Base-by-base conservation (phyloP, 2,113 vertebrate species). In the Hiodon alosoides region DNA sequence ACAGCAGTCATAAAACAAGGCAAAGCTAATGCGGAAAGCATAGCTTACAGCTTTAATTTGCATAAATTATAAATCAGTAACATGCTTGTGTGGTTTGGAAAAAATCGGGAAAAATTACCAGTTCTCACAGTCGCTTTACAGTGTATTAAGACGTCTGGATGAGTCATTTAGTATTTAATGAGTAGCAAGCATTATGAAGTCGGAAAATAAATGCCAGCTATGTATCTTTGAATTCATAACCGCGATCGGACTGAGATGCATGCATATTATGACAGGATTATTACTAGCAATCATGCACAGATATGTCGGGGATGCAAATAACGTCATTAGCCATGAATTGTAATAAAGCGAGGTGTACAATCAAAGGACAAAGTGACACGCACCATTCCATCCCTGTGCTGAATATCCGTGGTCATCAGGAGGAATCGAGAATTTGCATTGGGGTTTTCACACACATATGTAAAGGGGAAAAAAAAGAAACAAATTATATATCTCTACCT, bases 161-260 rank as follows among this genome's bases (percentile, higher is more conserved):
- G 94, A 96, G 92, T 94, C 94, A 94, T 96, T 96, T 95, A 96
- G 93, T 91, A 87, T 94, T 94, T 97, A 97, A 96, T 95, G 92
- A 94, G 93, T 91, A 91, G 91, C 91, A 93, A 93, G 93, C 93
- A 94, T 97, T 94, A 96, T 91, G 88, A 93, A 94, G 94, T 94
- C 94, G 93, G 92, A 92, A 31, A 94, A 94, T 93, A 92, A 95
- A 96, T 92, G 91, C 92, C 82, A 92, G 91, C 91, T 91, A 92
- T 93, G 92, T 92, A 93, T 93, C 91, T 93, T 93, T 93, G 92
- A 92, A 94, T 94, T 93, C 91, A 92, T 93, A 91, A 91, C 88
- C 87, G 90, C 92, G 93, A 93, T 92, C 90, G 91, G 91, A 90
- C 92, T 89, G 89, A 91, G 90, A 92, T 89, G 90, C 92, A 91